Evolutionary conservation across 2,888 invertebrate genomes (phyloP).

Genomic region (Caradrina kadenii): DNA sequence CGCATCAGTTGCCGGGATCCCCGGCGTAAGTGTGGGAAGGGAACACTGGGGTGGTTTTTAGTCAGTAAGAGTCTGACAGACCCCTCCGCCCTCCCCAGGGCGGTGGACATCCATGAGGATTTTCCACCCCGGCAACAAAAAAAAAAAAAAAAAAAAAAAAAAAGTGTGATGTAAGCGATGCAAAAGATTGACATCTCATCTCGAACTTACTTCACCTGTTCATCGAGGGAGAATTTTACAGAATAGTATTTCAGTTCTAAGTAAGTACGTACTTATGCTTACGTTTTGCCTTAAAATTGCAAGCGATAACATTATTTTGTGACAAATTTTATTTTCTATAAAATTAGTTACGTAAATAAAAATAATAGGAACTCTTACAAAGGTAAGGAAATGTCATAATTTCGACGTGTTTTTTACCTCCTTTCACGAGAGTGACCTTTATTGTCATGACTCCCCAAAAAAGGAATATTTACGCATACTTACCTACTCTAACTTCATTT

Average conservation of each 20-base stretch:
- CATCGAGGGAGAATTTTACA: not conserved
- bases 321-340: not conserved
- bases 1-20: too few relatives aligned
- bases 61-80: too few relatives aligned
- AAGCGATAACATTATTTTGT: too few relatives aligned
- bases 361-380: not conserved
- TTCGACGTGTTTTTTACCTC: not conserved
- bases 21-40: too few relatives aligned
- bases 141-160: too few relatives aligned
- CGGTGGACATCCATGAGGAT: too few relatives aligned
- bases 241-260: not conserved
- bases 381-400: not conserved
- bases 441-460: not conserved
- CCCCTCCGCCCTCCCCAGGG: too few relatives aligned
- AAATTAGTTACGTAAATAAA: not conserved
- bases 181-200: too few relatives aligned
- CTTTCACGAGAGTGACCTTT: not conserved
- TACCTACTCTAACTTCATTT: slow-evolving; percentile 42
- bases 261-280: not conserved
- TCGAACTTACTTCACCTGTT: not conserved
- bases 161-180: not conserved
- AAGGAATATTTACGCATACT: slow-evolving; percentile 28
- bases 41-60: too few relatives aligned
- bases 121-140: too few relatives aligned
- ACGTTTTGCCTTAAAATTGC: too few relatives aligned